These are phyloP conservation scores for Pithecia hirsuta DNA, from an alignment of 2,797 vertebrate species.

Conservation along the genomic window DNA sequence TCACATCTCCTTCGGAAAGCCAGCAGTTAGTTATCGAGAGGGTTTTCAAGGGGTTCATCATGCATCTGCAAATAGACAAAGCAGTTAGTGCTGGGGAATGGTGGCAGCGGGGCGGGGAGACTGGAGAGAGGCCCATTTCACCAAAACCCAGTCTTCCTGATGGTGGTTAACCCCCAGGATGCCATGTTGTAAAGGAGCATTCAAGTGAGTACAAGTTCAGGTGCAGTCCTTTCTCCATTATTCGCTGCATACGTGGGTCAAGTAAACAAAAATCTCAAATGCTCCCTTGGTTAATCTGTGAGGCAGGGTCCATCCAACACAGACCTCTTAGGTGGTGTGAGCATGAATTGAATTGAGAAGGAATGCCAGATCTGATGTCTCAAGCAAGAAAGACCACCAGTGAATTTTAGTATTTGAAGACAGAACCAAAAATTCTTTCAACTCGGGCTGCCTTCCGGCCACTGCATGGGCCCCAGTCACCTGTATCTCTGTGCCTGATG, in stretches of 20 bases:
- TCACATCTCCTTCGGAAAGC: constrained; percentile 5
- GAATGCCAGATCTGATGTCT: neutral
- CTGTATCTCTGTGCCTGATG: accelerated
- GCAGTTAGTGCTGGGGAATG: neutral
- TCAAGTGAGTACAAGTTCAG: neutral
- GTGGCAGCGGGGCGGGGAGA: too few relatives aligned
- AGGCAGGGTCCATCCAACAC: neutral
- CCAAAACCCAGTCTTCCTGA: neutral
- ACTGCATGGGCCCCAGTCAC: too few relatives aligned
- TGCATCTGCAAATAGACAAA: constrained; percentile 3
- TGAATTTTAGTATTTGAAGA: neutral
- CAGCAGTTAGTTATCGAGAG: constrained; percentile 39
- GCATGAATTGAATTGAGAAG: neutral
- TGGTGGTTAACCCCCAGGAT: neutral
- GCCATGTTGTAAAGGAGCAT: too few relatives aligned
- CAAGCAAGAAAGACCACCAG: neutral
- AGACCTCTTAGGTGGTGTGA: neutral
- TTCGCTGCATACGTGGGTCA: neutral
- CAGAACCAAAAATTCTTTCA: neutral
- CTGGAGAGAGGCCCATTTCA: neutral
- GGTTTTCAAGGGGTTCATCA: constrained; percentile 23
- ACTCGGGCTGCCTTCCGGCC: neutral
- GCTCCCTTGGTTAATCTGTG: neutral
- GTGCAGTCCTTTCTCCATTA: neutral
- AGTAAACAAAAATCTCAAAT: neutral